Percentiles rank a stretch among this genome's conserved stretches.
phyloP scores from a whole-genome alignment of 2,888 invertebrate genomes.

The Pristionchus mayeri region DNA sequence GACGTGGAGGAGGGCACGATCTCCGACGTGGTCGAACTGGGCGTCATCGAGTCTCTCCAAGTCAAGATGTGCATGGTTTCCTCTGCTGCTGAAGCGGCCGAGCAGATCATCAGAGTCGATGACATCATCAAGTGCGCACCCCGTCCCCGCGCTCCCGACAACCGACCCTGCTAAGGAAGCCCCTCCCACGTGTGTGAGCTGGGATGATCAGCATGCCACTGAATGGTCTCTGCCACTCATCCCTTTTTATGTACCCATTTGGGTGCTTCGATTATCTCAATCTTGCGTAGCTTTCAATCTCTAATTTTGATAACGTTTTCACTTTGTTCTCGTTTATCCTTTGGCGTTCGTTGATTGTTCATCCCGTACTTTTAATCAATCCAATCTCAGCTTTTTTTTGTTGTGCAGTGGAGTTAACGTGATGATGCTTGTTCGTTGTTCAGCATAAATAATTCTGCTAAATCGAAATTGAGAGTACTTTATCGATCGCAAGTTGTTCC shows the following conservation, averaged over 20 bases:
- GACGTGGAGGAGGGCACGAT: constrained; percentile 91
- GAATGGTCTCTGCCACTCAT: background rate
- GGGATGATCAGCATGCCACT: background rate
- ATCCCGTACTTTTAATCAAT: constrained; percentile 16
- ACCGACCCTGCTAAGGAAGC: constrained; percentile 70
- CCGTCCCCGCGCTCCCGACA: constrained; percentile 68
- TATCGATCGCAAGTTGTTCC: constrained; percentile 1
- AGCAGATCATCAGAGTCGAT: constrained; percentile 98
- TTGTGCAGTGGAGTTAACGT: constrained; percentile 19
- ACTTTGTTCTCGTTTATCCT: constrained; percentile 22
- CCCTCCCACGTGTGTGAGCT: constrained; percentile 19
- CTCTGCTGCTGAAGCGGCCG: constrained; percentile 82
- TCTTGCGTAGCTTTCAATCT: constrained; percentile 41
- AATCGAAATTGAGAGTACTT: background rate
- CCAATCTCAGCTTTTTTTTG: constrained; percentile 19
- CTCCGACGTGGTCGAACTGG: constrained; percentile 91
- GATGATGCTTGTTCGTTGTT: constrained; percentile 44
- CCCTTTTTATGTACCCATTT: constrained; percentile 29
- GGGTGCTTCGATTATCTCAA: constrained; percentile 31
- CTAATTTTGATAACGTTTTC: constrained; percentile 27
- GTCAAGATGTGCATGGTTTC: constrained; percentile 95
- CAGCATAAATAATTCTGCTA: constrained; percentile 40
- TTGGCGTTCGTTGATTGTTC: constrained; percentile 30
- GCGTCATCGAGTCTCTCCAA: constrained; percentile 95
- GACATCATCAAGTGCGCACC: constrained; percentile 86